Evolutionary conservation across 2,113 vertebrate species (phyloP).

Genomic region (Galemys pyrenaicus): DNA sequence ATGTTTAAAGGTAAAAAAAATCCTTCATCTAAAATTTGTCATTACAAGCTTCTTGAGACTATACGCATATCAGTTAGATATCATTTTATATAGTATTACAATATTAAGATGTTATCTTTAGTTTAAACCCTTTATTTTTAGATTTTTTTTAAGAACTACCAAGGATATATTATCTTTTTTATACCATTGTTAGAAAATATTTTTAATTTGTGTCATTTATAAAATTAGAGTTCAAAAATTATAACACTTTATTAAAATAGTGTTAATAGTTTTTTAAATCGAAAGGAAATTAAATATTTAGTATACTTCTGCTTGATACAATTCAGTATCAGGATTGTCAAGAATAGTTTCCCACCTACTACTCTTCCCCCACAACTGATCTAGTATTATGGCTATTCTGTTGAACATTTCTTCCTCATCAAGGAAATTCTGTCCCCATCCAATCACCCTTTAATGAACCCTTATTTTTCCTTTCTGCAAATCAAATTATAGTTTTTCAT

Average conservation of each 20-base stretch:
- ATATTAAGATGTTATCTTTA: not conserved
- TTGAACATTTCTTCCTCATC: not conserved
- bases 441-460: not conserved
- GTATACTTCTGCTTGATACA: not conserved
- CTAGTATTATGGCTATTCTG: not conserved
- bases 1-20: not conserved
- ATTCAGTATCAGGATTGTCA: not conserved
- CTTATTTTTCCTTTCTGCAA: not conserved
- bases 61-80: not conserved
- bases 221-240: not conserved
- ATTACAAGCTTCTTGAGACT: not conserved
- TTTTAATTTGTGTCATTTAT: conserved; percentile 25
- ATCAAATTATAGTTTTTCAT: not conserved
- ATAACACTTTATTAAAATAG: not conserved
- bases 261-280: not conserved
- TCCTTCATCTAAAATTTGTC: not conserved
- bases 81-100: not conserved
- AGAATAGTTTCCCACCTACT: not conserved
- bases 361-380: not conserved
- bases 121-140: not conserved
- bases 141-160: not conserved
- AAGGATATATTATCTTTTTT: not conserved
- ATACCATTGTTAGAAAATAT: not conserved
- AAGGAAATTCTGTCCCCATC: not conserved
- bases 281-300: not conserved